Base-by-base conservation (phyloP, 2,797 vertebrate genomes). In the Myotis findleyi region DNA sequence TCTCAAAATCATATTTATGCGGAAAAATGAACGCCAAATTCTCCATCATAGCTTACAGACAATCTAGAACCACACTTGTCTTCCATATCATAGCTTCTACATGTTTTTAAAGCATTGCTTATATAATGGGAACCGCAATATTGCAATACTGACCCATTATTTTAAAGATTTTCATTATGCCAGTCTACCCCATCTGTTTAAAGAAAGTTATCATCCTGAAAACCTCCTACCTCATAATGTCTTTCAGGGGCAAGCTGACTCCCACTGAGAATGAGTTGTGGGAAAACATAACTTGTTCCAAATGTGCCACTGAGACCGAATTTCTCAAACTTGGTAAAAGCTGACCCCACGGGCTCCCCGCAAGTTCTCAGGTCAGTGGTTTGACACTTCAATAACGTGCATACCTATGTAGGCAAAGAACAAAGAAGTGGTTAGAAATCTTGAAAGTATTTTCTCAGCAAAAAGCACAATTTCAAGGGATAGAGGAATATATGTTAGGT, bases 231-330 rank as follows among this genome's bases (percentile, higher is more conserved):
- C 88, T 98, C 80, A 89, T 95, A 98, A 49, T 97, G 75, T 36
- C 81, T 69, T 77, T 97, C 96, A 20, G 86, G 55, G 64, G 75
- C 96, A 77, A 97, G 94, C 47, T 97, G 97, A 88, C 85, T 96
- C 6, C 94, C 95, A 76, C 96, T 97, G 14, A 98, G 89, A 51
- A 95, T 2, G 0, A 97, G 21, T 66, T 98, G 97, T 33, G 97
- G 97, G 87, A 97, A 98, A 66, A 98, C 86, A 5, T 96, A 93
- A 16, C 25, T n/a, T 0, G 38, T 97, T 36, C 85, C 59, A n/a
- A 98, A 98, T 2, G 95, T 97, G 83, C 95, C 97, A 20, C 94
- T 94, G 33, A 98, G 93, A 41, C 95, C 95, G 59, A 98, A 97
- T 17, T 93, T 89, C 90, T 97, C 89, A 94, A 97, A 97, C 44